Evolutionary conservation across 1,140 invertebrate genomes (phyloP).

Genomic region (Dreissena polymorpha): DNA sequence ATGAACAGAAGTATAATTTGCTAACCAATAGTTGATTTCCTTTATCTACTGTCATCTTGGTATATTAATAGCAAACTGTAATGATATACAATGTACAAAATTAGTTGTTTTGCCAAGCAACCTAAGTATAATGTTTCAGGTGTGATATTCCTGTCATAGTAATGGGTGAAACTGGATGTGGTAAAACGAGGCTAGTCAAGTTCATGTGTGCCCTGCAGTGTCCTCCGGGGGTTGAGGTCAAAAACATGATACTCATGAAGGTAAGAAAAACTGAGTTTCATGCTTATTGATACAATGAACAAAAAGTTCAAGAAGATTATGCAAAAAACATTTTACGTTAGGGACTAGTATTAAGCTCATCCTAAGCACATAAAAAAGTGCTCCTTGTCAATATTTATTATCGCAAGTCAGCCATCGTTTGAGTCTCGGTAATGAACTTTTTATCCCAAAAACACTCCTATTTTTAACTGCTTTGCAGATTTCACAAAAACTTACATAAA

Average conservation of each 20-base stretch:
- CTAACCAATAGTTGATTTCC: background rate
- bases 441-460: background rate
- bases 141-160: slow-evolving; percentile 77
- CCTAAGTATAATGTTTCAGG: slow-evolving; percentile 36
- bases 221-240: slow-evolving; percentile 5
- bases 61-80: background rate
- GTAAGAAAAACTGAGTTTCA: slow-evolving; percentile 43
- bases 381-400: too few relatives aligned
- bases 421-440: too few relatives aligned
- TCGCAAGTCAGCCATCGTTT: too few relatives aligned
- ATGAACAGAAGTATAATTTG: background rate
- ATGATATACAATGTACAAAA: background rate
- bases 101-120: background rate
- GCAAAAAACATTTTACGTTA: too few relatives aligned
- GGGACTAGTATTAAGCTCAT: too few relatives aligned
- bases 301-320: too few relatives aligned
- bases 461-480: background rate
- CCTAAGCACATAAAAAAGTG: background rate
- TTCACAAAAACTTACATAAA: background rate
- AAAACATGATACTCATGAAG: slow-evolving; percentile 75
- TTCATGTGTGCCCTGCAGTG: slow-evolving; percentile 67
- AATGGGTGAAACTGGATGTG: slow-evolving; percentile 79
- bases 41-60: background rate
- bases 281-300: background rate
- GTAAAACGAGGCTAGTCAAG: slow-evolving; percentile 72